A percentile compares a stretch with the other conserved stretches of the same genome.
Evolutionary conservation across 2,888 invertebrate genomes (phyloP).

Genomic region (Aleiodes leptofemur): DNA sequence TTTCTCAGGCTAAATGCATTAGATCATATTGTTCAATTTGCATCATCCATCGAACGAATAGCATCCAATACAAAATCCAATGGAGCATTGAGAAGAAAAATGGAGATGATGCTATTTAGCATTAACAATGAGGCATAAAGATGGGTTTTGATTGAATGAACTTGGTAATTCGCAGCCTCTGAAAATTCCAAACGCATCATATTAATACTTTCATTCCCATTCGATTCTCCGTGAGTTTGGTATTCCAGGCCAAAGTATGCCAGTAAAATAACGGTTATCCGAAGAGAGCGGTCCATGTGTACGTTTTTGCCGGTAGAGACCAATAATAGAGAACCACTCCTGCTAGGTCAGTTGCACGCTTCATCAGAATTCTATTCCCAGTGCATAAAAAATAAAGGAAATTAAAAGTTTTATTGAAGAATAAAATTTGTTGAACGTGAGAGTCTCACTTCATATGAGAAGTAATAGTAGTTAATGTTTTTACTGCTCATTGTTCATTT

Average conservation of each 20-base stretch:
- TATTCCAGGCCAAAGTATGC: conserved; percentile 68
- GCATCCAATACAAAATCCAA: not conserved
- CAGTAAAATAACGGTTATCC: conserved; percentile 66
- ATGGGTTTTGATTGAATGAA: not conserved
- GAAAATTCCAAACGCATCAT: conserved; percentile 16
- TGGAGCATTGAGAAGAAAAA: conserved; percentile 4
- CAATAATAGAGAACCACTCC: conserved; percentile 59
- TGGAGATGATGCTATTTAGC: conserved; percentile 1
- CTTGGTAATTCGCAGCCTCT: no score
- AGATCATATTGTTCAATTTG: conserved; percentile 12
- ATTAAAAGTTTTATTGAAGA: no score
- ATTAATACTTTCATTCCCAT: conserved; percentile 34
- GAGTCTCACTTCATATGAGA: no score
- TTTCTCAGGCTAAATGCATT: conserved; percentile 22
- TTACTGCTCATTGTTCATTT: conserved; percentile 23
- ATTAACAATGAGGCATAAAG: conserved; percentile 11
- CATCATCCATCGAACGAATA: conserved; percentile 15
- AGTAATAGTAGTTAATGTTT: no score
- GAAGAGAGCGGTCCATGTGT: conserved; percentile 46
- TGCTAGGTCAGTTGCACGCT: conserved; percentile 64
- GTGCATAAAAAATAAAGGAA: no score
- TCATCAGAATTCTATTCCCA: conserved; percentile 21
- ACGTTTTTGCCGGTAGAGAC: conserved; percentile 25
- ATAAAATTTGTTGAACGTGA: no score
- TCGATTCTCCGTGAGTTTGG: conserved; percentile 59